Percentiles rank a stretch among this genome's conserved stretches.
Evolutionary conservation across 1,140 invertebrate genomes (phyloP).

Genomic region (Cotesia vestalis): DNA sequence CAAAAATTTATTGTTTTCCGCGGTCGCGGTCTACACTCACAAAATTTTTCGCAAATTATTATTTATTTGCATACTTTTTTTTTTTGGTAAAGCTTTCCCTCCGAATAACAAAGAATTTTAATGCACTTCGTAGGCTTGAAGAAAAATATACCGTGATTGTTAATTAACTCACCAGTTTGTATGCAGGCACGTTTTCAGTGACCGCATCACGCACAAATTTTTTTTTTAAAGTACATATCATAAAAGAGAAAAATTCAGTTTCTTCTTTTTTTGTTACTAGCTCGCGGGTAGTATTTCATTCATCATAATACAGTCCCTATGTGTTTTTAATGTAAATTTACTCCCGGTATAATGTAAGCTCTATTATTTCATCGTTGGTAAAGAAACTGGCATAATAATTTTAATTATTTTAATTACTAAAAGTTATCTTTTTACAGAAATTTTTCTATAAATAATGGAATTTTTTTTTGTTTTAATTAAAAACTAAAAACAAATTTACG

Average conservation of each 20-base stretch:
- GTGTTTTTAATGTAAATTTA: constrained; percentile 29
- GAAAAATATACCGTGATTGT: constrained; percentile 56
- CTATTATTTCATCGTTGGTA: neutral
- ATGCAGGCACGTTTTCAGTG: constrained; percentile 36
- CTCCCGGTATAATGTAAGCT: neutral
- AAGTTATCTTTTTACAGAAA: too few species aligned
- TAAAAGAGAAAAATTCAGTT: constrained; percentile 18
- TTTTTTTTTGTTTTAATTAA: too few species aligned
- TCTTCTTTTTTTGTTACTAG: constrained; percentile 37
- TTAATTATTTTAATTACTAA: too few species aligned
- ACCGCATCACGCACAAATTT: constrained; percentile 36
- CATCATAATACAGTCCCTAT: neutral
- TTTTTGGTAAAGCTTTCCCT: too few species aligned
- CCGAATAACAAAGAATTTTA: neutral
- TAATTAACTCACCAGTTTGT: constrained; percentile 52
- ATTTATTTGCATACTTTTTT: too few species aligned
- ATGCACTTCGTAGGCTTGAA: constrained; percentile 17
- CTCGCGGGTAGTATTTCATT: constrained; percentile 12
- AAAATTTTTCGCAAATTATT: too few species aligned
- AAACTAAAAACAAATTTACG: too few species aligned
- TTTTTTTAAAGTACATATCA: constrained; percentile 31
- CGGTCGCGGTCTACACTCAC: too few species aligned
- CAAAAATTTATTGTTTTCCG: neutral
- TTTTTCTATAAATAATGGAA: too few species aligned
- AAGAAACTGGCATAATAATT: neutral